Base-by-base conservation (phyloP, 2,797 vertebrate genomes). In the Macropodus opercularis region DNA sequence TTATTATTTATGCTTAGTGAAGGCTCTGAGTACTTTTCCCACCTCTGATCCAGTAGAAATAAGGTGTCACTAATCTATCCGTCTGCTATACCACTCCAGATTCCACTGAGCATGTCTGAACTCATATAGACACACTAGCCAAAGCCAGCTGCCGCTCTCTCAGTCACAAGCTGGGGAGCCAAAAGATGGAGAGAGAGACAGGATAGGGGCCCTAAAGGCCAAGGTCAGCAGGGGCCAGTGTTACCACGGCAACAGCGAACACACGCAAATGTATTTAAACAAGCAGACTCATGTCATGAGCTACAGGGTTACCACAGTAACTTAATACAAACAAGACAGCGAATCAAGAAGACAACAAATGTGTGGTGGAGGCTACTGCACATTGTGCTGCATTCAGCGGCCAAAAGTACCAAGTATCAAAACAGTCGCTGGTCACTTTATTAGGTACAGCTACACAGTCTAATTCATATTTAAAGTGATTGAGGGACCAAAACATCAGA, bases 181-280 rank as follows among this genome's bases (percentile, higher is more conserved):
- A 22, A 18, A 39, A 40, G 47, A 29, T 29, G 27, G 53, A 34
- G 50, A 11, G 41, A 34, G 41, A 39, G 52, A 31, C 42, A 29
- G 54, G 50, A 84, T 81, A 78, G 72, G 82, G 73, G 80, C 64
- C 62, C 47, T 23, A 85, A 80, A 81, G 75, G 64, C 74, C 84
- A 55, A 70, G 76, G 78, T 83, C 76, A 77, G 57, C 35, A 23
- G 46, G 68, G 79, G 80, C 72, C 65, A 44, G 21, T 3, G 55
- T 71, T 67, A 24, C 83, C 57, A 48, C 21, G 14, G 66, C 23
- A 60, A 83, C 69, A 10, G 64, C 71, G 78, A 72, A 81, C 72
- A 66, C 61, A 74, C 47, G 55, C 58, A 35, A 29, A 57, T 46
- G 34, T 52, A 72, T 47, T 68, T 51, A 47, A 62, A 51, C 71